These are phyloP conservation scores for Protonibea diacanthus DNA, from an alignment of 2,797 vertebrate species.

Conservation along the genomic window DNA sequence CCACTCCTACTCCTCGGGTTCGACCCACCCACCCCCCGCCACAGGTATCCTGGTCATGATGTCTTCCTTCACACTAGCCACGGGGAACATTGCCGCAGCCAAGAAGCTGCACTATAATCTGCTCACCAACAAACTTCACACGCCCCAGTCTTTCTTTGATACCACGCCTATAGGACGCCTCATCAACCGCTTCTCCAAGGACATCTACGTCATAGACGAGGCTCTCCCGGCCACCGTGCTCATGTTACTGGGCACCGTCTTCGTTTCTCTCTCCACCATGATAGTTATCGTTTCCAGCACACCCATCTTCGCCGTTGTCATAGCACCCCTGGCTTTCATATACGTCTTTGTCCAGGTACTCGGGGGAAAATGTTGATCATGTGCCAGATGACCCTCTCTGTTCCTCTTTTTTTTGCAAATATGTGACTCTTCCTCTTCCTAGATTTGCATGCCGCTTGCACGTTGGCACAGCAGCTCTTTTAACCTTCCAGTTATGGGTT, in stretches of 20 bases:
- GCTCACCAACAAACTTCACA: conserved; percentile 93
- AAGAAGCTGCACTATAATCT: conserved; percentile 87
- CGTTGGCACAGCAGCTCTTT: conserved; percentile 34
- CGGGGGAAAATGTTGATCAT: conserved; percentile 8
- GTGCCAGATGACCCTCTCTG: conserved; percentile 18
- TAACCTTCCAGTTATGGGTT: conserved; percentile 43
- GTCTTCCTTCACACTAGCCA: conserved; percentile 89
- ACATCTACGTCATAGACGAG: conserved; percentile 94
- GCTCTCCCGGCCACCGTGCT: conserved; percentile 89
- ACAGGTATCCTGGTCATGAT: conserved; percentile 92
- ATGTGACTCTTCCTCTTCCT: conserved; percentile 43
- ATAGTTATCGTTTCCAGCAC: conserved; percentile 93
- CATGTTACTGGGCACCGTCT: conserved; percentile 92
- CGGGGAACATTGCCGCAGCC: conserved; percentile 91
- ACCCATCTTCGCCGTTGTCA: conserved; percentile 90
- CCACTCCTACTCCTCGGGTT: conserved; percentile 46
- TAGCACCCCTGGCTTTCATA: conserved; percentile 88
- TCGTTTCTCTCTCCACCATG: conserved; percentile 89
- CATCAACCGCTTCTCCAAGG: conserved; percentile 98
- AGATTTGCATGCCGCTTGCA: conserved; percentile 60
- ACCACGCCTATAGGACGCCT: conserved; percentile 95
- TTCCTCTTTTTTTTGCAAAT: conserved; percentile 29
- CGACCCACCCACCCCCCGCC: neutral
- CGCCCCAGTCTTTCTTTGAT: conserved; percentile 96
- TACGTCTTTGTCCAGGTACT: conserved; percentile 95